Evolutionary conservation across 2,797 vertebrate species (phyloP), one percentile per base, ranked within the genome.

Genomic region (Kryptopterus vitreolus): DNA sequence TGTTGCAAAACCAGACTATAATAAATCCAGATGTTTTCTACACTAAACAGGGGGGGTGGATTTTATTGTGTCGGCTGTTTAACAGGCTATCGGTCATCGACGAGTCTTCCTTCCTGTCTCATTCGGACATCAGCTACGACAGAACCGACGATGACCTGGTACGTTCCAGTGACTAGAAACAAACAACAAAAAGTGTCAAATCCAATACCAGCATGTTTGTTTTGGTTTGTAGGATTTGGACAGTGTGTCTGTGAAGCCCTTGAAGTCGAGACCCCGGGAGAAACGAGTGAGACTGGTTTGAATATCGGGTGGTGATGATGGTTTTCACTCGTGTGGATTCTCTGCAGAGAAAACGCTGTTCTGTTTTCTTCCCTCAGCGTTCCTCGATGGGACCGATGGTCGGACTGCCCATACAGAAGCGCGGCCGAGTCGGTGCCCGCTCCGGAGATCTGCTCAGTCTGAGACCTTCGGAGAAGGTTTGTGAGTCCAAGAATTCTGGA

Each of bases 111-210:
- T 93, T 93, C 86, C 83, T 93, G 83, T 94, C 92, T 43, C 92
- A 93, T 85, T 94, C 93, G 0, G 93, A 94, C 78, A 94, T 95
- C 87, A 95, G 94, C 89, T 95, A 94, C 55, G 93, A 95, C 66
- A 86, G 92, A 58, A 95, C 93, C 0, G 92, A 94, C 0, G 93
- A 95, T 7, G 93, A 94, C 6, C 50, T 93, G 93, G 94, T 94
- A 84, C 16, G 83, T 79, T 57, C 68, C 11, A 18, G 31, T 72
- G 20, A 53, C 29, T 16, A 26, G 22, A 66, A 43, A 43, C 7
- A 7, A n/a, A n/a, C n/a, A n/a, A n/a, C n/a, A n/a, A 20, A 11
- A 76, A 15, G 61, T 48, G 38, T 50, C 29, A 52, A 33, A 35
- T 20, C 16, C 53, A 63, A 57, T 43, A 7, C 9, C 38, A 29